phyloP scores from a whole-genome alignment of 2,797 vertebrate genomes.

The Argentina silus region DNA sequence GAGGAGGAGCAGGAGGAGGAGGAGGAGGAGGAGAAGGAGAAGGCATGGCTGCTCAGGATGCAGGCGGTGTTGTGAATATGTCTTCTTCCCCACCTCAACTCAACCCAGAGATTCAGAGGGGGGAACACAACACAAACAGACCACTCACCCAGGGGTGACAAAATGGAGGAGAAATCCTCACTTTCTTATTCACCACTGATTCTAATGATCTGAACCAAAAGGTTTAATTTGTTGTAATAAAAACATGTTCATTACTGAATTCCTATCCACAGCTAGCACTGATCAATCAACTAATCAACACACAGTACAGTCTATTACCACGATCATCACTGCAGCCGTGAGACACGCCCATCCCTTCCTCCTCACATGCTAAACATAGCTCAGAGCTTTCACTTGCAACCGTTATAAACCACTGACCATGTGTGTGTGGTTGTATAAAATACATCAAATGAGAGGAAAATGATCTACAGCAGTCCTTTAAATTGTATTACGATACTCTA shows the following conservation, averaged over 20 bases:
- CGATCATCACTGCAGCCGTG: conserved; percentile 78
- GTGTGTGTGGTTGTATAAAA: conserved; percentile 84
- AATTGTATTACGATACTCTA: conserved; percentile 91
- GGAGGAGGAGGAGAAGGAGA: conserved; percentile 50
- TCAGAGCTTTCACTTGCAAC: conserved; percentile 93
- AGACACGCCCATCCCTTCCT: conserved; percentile 86
- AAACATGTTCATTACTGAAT: background rate
- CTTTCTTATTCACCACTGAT: conserved; percentile 76
- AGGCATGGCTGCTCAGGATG: conserved; percentile 59
- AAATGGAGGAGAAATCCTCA: background rate
- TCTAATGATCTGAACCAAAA: conserved; percentile 81
- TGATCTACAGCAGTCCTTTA: conserved; percentile 90
- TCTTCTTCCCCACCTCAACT: conserved; percentile 50
- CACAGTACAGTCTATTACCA: background rate
- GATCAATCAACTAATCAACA: background rate
- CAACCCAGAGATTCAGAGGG: conserved; percentile 28
- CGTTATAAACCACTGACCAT: conserved; percentile 93
- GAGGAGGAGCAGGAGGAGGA: conserved; percentile 54
- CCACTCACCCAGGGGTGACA: conserved; percentile 37
- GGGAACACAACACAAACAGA: conserved; percentile 12
- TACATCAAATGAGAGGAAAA: conserved; percentile 77
- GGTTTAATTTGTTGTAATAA: background rate
- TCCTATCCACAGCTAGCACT: background rate
- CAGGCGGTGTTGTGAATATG: conserved; percentile 53
- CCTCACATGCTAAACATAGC: conserved; percentile 82